Evolutionary conservation across 1,140 invertebrate genomes (phyloP).

Genomic region (Coptotermes formosanus): DNA sequence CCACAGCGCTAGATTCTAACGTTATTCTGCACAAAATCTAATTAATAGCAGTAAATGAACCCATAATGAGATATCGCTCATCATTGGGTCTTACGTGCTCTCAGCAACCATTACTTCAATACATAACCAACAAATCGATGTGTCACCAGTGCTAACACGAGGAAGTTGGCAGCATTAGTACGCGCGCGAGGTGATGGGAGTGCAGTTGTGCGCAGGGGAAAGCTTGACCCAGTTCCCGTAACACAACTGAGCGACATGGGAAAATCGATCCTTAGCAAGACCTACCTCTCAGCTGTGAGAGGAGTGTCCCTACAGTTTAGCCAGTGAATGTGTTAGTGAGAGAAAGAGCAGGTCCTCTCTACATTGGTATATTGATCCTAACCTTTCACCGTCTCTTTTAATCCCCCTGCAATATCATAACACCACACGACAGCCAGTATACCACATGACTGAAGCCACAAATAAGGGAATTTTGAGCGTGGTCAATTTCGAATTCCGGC

Average conservation of each 20-base stretch:
- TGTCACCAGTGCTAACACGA: neutral
- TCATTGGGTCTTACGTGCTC: too few species aligned
- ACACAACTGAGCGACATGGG: neutral
- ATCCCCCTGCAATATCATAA: neutral
- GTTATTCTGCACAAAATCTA: too few species aligned
- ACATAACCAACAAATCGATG: too few species aligned
- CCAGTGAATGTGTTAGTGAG: neutral
- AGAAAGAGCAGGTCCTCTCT: neutral
- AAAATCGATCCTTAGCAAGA: conserved; percentile 4
- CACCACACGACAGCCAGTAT: neutral
- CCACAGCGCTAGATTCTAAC: too few species aligned
- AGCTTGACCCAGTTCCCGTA: neutral
- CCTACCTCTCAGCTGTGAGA: conserved; percentile 7
- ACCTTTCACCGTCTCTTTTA: neutral
- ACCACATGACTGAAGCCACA: neutral
- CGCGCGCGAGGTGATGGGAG: neutral
- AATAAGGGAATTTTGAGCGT: neutral
- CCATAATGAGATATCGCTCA: too few species aligned
- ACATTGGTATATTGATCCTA: conserved; percentile 5
- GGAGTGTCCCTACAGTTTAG: neutral
- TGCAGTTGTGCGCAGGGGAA: neutral
- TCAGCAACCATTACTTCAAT: too few species aligned
- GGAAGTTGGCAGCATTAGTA: neutral
- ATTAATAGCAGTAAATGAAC: too few species aligned
- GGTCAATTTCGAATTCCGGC: neutral